Percentiles rank a stretch among this genome's conserved stretches.
These are phyloP conservation scores for Pedionomus torquatus DNA, from an alignment of 2,113 vertebrate species.

Conservation along the genomic window DNA sequence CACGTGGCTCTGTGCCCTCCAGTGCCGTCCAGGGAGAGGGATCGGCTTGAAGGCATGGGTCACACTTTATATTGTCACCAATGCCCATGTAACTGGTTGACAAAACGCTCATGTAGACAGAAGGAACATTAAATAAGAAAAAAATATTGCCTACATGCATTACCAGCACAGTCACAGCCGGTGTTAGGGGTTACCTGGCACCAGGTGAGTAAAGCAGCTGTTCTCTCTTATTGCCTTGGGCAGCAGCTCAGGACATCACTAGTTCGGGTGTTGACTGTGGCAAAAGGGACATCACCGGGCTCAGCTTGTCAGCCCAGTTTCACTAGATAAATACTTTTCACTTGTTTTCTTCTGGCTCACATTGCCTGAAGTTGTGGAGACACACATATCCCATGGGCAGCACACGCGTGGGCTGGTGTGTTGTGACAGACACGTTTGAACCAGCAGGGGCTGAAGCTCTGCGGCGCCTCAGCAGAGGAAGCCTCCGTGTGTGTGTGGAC, in stretches of 20 bases:
- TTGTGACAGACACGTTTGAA: not conserved
- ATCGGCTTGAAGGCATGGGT: not conserved
- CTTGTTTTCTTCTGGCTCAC: not conserved
- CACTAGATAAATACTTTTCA: not conserved
- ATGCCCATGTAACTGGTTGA: not conserved
- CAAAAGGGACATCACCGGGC: fast-evolving
- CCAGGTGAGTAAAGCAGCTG: not conserved
- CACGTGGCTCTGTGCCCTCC: not conserved
- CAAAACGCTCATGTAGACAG: not conserved
- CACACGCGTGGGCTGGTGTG: fast-evolving
- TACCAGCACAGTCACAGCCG: not conserved
- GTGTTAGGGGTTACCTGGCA: fast-evolving
- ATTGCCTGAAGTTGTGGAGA: not conserved
- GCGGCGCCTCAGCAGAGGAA: fast-evolving
- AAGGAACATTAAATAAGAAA: not conserved
- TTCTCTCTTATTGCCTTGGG: not conserved
- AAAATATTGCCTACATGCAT: not conserved
- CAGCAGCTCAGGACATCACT: not conserved
- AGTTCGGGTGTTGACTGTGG: not conserved
- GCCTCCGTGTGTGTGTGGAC: fast-evolving
- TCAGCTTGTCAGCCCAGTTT: not conserved
- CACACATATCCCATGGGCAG: not conserved
- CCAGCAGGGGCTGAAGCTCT: fast-evolving
- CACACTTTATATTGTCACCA: not conserved
- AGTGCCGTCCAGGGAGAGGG: not conserved